Conservation (phyloP, 2,113 vertebrate species). For the Cheilinus undulatus region DNA sequence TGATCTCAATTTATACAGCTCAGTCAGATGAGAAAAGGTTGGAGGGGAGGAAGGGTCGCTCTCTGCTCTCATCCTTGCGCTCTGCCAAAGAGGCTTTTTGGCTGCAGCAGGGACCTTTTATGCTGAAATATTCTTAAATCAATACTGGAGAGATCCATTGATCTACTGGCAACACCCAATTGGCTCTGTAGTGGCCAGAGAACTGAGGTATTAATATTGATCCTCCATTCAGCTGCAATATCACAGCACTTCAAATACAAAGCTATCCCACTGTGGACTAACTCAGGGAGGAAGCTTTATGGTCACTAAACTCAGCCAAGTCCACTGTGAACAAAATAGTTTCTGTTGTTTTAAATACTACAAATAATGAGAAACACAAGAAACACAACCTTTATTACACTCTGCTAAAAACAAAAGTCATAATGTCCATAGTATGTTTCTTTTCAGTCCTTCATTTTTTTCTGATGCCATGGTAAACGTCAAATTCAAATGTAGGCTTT, state of each 20-base stretch:
- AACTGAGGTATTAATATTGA: constrained; percentile 76
- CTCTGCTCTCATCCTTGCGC: constrained; percentile 9
- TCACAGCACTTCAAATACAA: constrained; percentile 56
- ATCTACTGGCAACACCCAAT: constrained; percentile 68
- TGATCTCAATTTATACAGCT: constrained; percentile 62
- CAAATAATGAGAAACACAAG: background rate
- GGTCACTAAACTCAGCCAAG: constrained; percentile 8
- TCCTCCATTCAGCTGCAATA: constrained; percentile 51
- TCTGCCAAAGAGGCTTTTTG: constrained; percentile 67
- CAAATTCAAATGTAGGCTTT: too few relatives aligned
- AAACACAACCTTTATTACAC: background rate
- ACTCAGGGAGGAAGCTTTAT: background rate
- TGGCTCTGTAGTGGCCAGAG: constrained; percentile 58
- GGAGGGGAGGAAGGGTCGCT: constrained; percentile 30
- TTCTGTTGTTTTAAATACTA: background rate
- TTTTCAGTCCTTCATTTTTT: too few relatives aligned
- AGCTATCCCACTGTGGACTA: constrained; percentile 44
- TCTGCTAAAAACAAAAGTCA: too few relatives aligned
- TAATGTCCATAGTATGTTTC: too few relatives aligned
- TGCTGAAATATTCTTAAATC: constrained; percentile 74
- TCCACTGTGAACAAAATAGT: background rate
- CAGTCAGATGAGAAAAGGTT: constrained; percentile 39
- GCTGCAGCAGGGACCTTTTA: constrained; percentile 62
- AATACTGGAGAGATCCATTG: constrained; percentile 71
- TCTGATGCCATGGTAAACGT: too few relatives aligned